These are phyloP conservation scores for Callimorpha dominula DNA, from an alignment of 2,888 invertebrate species.

Conservation along the genomic window DNA sequence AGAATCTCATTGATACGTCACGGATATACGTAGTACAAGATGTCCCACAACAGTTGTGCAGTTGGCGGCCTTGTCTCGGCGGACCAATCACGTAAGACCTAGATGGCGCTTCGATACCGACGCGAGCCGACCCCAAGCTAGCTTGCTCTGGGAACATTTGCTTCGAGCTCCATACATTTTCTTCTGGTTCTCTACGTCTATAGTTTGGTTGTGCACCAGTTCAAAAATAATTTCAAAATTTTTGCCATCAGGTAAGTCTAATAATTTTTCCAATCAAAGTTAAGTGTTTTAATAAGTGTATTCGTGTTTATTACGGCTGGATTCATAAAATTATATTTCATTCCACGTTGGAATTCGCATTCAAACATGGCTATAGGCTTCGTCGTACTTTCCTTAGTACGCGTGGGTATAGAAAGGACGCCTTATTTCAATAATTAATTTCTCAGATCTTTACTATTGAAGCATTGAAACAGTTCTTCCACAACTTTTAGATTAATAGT, in stretches of 20 bases:
- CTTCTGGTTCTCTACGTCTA: conserved; percentile 87
- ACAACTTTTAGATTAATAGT: conserved; percentile 78
- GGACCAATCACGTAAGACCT: conserved; percentile 75
- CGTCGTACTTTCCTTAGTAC: conserved; percentile 83
- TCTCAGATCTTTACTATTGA: conserved; percentile 83
- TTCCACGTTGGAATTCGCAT: conserved; percentile 86
- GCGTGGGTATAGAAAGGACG: conserved; percentile 84
- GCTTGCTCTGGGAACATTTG: conserved; percentile 84
- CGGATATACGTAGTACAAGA: conserved; percentile 85
- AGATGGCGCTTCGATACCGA: conserved; percentile 82
- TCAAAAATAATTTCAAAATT: conserved; percentile 86
- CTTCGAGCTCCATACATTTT: conserved; percentile 87
- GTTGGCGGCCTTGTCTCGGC: conserved; percentile 73
- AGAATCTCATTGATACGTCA: conserved; percentile 60
- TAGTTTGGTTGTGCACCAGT: conserved; percentile 87
- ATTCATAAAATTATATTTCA: conserved; percentile 72
- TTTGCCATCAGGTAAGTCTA: conserved; percentile 86
- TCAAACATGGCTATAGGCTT: conserved; percentile 86
- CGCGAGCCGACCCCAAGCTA: conserved; percentile 85
- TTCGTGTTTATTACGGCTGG: conserved; percentile 65
- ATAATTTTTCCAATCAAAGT: conserved; percentile 74
- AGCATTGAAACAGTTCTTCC: conserved; percentile 81
- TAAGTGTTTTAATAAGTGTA: conserved; percentile 70
- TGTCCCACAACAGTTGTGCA: conserved; percentile 57
- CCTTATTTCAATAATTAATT: conserved; percentile 85